Conservation (phyloP, 2,113 vertebrate genomes). For the Theropithecus gelada region DNA sequence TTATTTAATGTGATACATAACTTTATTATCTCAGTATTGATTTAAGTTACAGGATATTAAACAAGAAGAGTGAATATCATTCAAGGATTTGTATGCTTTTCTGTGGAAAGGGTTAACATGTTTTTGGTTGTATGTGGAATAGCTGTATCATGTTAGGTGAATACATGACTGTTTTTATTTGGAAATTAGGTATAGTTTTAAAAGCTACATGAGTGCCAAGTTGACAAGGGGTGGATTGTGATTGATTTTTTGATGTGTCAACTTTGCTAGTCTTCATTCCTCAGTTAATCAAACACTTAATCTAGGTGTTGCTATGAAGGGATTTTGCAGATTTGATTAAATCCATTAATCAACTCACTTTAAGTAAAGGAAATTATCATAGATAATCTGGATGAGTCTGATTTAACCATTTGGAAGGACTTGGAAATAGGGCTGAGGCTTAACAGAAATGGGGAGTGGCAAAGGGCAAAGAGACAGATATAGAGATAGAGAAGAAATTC, state of each 20-base stretch:
- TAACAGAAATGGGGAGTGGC: neutral
- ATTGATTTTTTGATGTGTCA: neutral
- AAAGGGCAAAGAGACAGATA: neutral
- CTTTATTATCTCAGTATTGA: neutral
- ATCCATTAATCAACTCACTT: neutral
- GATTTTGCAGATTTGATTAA: slow-evolving; percentile 24
- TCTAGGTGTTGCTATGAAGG: neutral
- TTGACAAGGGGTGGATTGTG: neutral
- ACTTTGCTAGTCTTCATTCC: neutral
- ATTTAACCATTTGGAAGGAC: neutral
- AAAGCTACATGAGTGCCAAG: neutral
- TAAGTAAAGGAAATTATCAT: neutral
- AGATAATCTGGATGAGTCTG: neutral
- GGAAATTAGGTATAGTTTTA: neutral
- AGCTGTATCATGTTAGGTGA: neutral
- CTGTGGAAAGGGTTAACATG: neutral
- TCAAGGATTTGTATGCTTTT: neutral
- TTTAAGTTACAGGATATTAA: neutral
- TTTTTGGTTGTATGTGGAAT: neutral
- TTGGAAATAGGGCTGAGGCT: neutral
- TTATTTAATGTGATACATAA: neutral
- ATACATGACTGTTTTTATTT: neutral
- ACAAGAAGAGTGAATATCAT: neutral
- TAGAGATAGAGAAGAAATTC: neutral
- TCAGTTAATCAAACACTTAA: neutral